Evolutionary conservation across 2,888 invertebrate species (phyloP), one percentile per base, ranked within the genome.

Genomic region (Miltochrista miniata): DNA sequence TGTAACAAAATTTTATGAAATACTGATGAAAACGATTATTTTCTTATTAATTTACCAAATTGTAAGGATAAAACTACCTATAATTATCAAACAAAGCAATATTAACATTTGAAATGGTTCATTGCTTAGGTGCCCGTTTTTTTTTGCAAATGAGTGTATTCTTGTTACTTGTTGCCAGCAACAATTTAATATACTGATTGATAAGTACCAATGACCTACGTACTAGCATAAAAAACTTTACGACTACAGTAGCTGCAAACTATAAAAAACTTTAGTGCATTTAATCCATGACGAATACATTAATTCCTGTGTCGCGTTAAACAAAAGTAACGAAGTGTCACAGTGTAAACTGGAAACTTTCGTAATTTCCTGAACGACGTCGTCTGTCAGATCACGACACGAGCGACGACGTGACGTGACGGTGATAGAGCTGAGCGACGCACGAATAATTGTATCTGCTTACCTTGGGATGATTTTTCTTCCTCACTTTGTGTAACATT

Each of bases 291-390:
- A 5, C 9, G 11, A 18, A 34, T 13, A 41, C 18, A 15, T 13
- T 31, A 42, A n/a, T 13, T 12, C 31, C 14, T 31, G 12, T 13
- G 41, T 44, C 41, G 31, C 40, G 18, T 36, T 36, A 35, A 45
- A 35, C 50, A 50, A 50, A n/a, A 50, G 39, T 40, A 36, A 50
- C 49, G 45, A 39, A 45, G 35, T 40, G 45, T 50, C 39, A 45
- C 2, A 36, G 29, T 12, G 46, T 35, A 42, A 43, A 51, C 24
- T 46, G 31, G 38, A 47, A 51, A 51, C 42, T 51, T 51, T 51
- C 37, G 43, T 42, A 51, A 51, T 51, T 51, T 51, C 51, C 51
- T 51, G 51, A 31, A 41, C 38, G 42, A 46, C 42, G 33, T 43
- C 24, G 51, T 42, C 42, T 24, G 42, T 46, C 39, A 45, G 34